Conservation (phyloP, 1,140 invertebrate genomes). For the Platyura marginata region DNA sequence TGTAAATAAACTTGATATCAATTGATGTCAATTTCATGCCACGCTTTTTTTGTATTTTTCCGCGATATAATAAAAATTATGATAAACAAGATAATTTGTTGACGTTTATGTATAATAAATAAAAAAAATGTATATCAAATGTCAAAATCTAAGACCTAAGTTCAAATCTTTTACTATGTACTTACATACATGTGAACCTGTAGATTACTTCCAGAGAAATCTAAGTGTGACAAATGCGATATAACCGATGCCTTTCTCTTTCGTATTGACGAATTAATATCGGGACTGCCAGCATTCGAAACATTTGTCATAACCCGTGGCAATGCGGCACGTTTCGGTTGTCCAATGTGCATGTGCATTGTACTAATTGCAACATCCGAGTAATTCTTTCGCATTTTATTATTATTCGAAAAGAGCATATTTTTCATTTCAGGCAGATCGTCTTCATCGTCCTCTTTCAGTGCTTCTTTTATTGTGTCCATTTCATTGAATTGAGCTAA, state of each 20-base stretch:
- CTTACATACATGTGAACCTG: slow-evolving; percentile 41
- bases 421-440: slow-evolving; percentile 23
- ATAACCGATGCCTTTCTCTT: slow-evolving; percentile 42
- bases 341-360: slow-evolving; percentile 10
- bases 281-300: slow-evolving; percentile 11
- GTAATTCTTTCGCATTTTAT: slow-evolving; percentile 21
- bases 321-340: slow-evolving; percentile 22
- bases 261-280: slow-evolving; percentile 19
- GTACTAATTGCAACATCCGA: slow-evolving; percentile 24
- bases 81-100: too few relatives aligned
- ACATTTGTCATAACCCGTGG: slow-evolving; percentile 22
- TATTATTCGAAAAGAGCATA: slow-evolving; percentile 17
- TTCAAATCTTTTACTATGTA: slow-evolving; percentile 4
- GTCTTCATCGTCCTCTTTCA: slow-evolving; percentile 27
- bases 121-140: too few relatives aligned
- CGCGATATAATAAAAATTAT: too few relatives aligned
- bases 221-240: slow-evolving; percentile 47
- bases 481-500: slow-evolving; percentile 24
- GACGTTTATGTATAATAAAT: too few relatives aligned
- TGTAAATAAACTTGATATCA: too few relatives aligned
- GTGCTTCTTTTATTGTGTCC: slow-evolving; percentile 8
- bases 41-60: too few relatives aligned
- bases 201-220: slow-evolving; percentile 47
- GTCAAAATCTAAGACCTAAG: too few relatives aligned
- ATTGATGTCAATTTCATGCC: too few relatives aligned